A percentile compares a stretch with the other conserved stretches of the same genome.
These are phyloP conservation scores for Ceriagrion tenellum DNA, from an alignment of 2,888 invertebrate species.

Conservation along the genomic window DNA sequence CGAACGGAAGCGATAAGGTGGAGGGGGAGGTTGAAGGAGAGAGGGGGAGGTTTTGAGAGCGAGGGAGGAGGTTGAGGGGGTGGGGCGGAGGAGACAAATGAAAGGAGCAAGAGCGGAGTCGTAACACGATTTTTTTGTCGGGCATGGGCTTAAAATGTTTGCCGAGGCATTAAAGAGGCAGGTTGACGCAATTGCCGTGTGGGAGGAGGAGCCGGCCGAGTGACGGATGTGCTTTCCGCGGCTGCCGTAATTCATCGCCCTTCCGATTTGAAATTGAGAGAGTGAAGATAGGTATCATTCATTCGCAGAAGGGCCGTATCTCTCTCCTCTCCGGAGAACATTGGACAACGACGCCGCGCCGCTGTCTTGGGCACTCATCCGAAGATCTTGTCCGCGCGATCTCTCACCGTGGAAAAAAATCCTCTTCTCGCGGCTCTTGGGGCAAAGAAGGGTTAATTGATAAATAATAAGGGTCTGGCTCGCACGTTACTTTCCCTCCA, in stretches of 20 bases:
- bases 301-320: neutral
- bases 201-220: neutral
- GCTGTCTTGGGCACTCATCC: neutral
- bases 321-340: too few relatives aligned
- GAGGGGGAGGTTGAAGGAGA: neutral
- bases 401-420: neutral
- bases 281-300: neutral
- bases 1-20: too few relatives aligned
- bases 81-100: neutral
- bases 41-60: neutral
- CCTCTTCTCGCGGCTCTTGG: neutral
- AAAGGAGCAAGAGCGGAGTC: neutral
- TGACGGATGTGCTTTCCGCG: neutral
- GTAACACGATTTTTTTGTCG: neutral
- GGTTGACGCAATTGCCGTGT: neutral
- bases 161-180: neutral
- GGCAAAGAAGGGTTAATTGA: too few relatives aligned
- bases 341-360: too few relatives aligned
- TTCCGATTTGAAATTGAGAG: neutral
- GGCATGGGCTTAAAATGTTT: neutral
- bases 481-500: too few relatives aligned
- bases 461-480: too few relatives aligned
- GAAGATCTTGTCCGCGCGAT: neutral
- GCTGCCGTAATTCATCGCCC: neutral
- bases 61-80: neutral